These are phyloP conservation scores for Squalus acanthias DNA, from an alignment of 2,797 vertebrate genomes.

Conservation along the genomic window DNA sequence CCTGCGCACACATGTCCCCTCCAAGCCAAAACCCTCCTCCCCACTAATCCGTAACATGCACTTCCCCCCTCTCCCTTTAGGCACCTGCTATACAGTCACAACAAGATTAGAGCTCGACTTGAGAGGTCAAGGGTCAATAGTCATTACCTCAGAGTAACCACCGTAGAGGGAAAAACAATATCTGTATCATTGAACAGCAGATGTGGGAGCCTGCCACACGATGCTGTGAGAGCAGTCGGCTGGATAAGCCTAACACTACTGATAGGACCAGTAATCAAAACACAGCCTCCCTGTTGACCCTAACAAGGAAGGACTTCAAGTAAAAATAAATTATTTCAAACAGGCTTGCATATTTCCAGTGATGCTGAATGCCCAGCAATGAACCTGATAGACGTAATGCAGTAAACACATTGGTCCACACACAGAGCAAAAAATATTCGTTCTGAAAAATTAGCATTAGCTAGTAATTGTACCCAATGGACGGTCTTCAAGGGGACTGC, in stretches of 20 bases:
- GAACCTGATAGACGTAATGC: not conserved
- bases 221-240: constrained; percentile 31
- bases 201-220: constrained; percentile 32
- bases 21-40: constrained; percentile 5
- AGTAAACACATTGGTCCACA: not conserved
- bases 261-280: constrained; percentile 37
- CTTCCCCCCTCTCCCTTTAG: constrained; percentile 45
- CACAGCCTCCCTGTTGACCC: constrained; percentile 32
- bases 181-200: constrained; percentile 33
- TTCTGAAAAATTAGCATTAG: not conserved
- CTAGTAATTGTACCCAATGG: not conserved
- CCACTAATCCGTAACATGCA: not conserved
- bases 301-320: constrained; percentile 29
- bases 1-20: not conserved
- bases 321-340: constrained; percentile 38
- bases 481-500: not conserved
- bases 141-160: constrained; percentile 39
- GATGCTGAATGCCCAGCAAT: not conserved
- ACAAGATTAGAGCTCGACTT: constrained; percentile 40
- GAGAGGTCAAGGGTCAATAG: constrained; percentile 38
- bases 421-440: not conserved
- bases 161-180: constrained; percentile 32
- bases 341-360: constrained; percentile 12
- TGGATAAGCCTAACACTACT: constrained; percentile 34
- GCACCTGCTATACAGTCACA: constrained; percentile 45